phyloP scores from a whole-genome alignment of 2,113 vertebrate genomes.

The Hassar affinis region DNA sequence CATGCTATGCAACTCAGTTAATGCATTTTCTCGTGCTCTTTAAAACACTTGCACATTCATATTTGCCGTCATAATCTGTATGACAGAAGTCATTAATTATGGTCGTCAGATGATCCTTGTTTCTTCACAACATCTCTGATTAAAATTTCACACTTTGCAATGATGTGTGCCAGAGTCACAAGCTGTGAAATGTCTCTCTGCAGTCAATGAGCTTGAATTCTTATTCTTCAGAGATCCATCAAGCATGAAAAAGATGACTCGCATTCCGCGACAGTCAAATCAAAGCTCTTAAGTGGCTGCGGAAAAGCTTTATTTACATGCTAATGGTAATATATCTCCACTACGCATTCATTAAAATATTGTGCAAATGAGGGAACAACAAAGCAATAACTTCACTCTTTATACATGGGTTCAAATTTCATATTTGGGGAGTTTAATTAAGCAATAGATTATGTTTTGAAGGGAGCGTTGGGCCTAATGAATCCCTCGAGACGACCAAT shows the following conservation, averaged over 20 bases:
- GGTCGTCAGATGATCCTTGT: slow-evolving; percentile 88
- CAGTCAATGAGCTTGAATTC: slow-evolving; percentile 77
- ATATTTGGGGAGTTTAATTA: slow-evolving; percentile 98
- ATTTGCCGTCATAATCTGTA: slow-evolving; percentile 89
- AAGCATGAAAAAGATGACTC: slow-evolving; percentile 72
- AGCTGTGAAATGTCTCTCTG: slow-evolving; percentile 88
- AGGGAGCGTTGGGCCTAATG: slow-evolving; percentile 93
- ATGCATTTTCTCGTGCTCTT: slow-evolving; percentile 76
- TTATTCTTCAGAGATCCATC: slow-evolving; percentile 80
- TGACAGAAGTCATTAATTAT: slow-evolving; percentile 97
- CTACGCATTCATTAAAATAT: slow-evolving; percentile 83
- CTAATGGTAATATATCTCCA: slow-evolving; percentile 72
- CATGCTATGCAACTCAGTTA: slow-evolving; percentile 76
- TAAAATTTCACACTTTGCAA: slow-evolving; percentile 98
- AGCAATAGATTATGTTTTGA: slow-evolving; percentile 99
- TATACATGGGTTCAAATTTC: slow-evolving; percentile 91
- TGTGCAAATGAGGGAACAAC: slow-evolving; percentile 80
- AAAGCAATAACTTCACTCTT: slow-evolving; percentile 84
- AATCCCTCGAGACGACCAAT: slow-evolving; percentile 90
- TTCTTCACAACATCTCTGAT: slow-evolving; percentile 96
- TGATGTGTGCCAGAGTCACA: slow-evolving; percentile 89
- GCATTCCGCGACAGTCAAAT: slow-evolving; percentile 79
- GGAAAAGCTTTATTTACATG: slow-evolving; percentile 81
- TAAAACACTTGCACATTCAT: slow-evolving; percentile 82
- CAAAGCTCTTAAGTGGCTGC: slow-evolving; percentile 80